A percentile compares a stretch with the other conserved stretches of the same genome.
Evolutionary conservation across 2,888 invertebrate species (phyloP).

Genomic region (Apocheima hispidaria): DNA sequence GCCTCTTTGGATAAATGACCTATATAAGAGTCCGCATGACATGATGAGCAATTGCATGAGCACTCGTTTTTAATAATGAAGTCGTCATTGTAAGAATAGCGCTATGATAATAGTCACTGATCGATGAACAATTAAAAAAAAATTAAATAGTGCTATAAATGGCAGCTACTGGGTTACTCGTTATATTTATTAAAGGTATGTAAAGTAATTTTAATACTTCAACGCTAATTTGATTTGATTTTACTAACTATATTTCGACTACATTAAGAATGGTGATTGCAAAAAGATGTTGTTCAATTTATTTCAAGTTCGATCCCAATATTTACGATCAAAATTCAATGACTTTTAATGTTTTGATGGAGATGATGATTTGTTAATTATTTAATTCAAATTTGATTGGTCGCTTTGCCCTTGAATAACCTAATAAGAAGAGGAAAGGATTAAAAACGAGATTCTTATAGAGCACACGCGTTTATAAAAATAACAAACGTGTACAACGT

Average conservation of each 20-base stretch:
- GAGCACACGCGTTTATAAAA: neutral
- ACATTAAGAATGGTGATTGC: slow-evolving; percentile 16
- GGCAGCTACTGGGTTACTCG: too few relatives aligned
- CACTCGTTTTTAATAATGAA: too few relatives aligned
- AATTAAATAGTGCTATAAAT: too few relatives aligned
- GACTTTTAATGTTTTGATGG: slow-evolving; percentile 16
- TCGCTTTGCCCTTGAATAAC: slow-evolving; percentile 19
- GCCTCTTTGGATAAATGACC: too few relatives aligned
- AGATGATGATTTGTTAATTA: slow-evolving; percentile 23
- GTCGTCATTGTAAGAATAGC: too few relatives aligned
- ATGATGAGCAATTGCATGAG: too few relatives aligned
- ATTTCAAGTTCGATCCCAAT: slow-evolving; percentile 18
- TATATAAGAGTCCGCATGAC: too few relatives aligned
- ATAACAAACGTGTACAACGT: too few relatives aligned
- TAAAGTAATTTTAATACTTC: neutral
- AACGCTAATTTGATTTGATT: slow-evolving; percentile 12
- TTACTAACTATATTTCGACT: neutral
- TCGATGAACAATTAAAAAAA: too few relatives aligned
- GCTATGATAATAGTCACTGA: too few relatives aligned
- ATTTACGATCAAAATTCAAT: slow-evolving; percentile 18
- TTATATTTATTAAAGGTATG: neutral
- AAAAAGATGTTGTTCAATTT: slow-evolving; percentile 25
- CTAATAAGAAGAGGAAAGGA: slow-evolving; percentile 6
- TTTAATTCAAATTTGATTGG: slow-evolving; percentile 22
- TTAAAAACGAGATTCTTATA: neutral